phyloP scores from a whole-genome alignment of 2,797 vertebrate species.

The Cryptoprocta ferox region DNA sequence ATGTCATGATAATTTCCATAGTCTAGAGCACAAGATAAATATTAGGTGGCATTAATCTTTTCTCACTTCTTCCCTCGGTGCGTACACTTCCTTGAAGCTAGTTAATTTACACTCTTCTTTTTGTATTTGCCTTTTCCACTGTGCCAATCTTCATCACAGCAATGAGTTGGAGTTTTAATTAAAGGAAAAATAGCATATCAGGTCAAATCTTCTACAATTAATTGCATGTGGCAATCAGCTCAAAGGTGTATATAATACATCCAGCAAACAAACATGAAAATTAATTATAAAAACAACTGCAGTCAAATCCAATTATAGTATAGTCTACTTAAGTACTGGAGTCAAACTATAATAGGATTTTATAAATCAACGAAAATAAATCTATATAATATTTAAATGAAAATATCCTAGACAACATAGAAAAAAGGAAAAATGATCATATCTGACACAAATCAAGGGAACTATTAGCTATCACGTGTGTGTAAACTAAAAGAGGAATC shows the following conservation, averaged over 20 bases:
- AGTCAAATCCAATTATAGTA: slow-evolving; percentile 73
- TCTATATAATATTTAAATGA: slow-evolving; percentile 25
- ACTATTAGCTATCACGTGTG: slow-evolving; percentile 48
- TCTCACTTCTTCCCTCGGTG: neutral
- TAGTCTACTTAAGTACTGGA: slow-evolving; percentile 40
- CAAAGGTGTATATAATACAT: slow-evolving; percentile 74
- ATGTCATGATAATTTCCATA: neutral
- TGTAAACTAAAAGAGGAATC: neutral
- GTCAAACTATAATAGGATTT: slow-evolving; percentile 57
- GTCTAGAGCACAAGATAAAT: neutral
- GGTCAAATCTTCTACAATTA: slow-evolving; percentile 49
- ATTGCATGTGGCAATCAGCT: slow-evolving; percentile 68
- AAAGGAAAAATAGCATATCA: slow-evolving; percentile 54
- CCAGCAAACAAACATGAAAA: slow-evolving; percentile 61
- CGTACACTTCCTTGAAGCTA: neutral
- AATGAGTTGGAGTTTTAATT: slow-evolving; percentile 50
- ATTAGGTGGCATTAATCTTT: neutral
- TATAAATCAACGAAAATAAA: slow-evolving; percentile 70
- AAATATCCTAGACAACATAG: slow-evolving; percentile 65
- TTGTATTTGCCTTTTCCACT: neutral
- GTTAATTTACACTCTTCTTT: neutral
- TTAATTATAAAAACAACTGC: slow-evolving; percentile 79
- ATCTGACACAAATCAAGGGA: slow-evolving; percentile 42
- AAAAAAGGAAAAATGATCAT: slow-evolving; percentile 53
- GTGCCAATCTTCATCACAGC: slow-evolving; percentile 20